These are phyloP conservation scores for Tinea trinotella DNA, from an alignment of 2,888 invertebrate genomes.

Conservation along the genomic window DNA sequence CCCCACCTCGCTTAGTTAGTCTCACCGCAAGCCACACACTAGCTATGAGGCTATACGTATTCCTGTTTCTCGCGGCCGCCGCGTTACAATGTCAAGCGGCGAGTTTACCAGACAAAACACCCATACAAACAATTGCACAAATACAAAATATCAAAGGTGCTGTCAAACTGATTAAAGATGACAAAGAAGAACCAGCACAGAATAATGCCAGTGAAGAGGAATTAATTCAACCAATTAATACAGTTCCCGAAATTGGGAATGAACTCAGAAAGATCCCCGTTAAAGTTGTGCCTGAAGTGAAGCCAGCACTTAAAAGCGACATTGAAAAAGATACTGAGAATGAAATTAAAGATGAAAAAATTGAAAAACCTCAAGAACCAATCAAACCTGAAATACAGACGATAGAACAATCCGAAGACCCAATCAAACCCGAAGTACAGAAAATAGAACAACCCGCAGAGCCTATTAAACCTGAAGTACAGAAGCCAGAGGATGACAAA, in stretches of 20 bases:
- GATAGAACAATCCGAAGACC: constrained; percentile 27
- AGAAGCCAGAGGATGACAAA: neutral
- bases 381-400: constrained; percentile 31
- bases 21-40: constrained; percentile 30
- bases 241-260: constrained; percentile 39
- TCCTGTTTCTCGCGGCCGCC: constrained; percentile 38
- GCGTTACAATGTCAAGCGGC: constrained; percentile 46
- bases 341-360: constrained; percentile 29
- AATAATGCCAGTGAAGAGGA: constrained; percentile 35
- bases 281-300: constrained; percentile 39
- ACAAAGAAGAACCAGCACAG: constrained; percentile 29
- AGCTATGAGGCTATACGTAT: constrained; percentile 55
- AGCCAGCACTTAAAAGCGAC: constrained; percentile 27
- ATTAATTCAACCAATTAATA: constrained; percentile 34
- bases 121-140: constrained; percentile 22
- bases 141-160: constrained; percentile 32
- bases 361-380: constrained; percentile 32
- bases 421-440: constrained; percentile 32
- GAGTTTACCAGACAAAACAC: constrained; percentile 31
- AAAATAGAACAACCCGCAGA: constrained; percentile 29
- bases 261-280: constrained; percentile 48
- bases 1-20: constrained; percentile 38
- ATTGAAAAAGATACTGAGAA: constrained; percentile 24
- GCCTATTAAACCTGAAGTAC: constrained; percentile 33
- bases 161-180: constrained; percentile 30